These are phyloP conservation scores for Holotrichia oblita DNA, from an alignment of 1,140 invertebrate genomes.

Conservation along the genomic window DNA sequence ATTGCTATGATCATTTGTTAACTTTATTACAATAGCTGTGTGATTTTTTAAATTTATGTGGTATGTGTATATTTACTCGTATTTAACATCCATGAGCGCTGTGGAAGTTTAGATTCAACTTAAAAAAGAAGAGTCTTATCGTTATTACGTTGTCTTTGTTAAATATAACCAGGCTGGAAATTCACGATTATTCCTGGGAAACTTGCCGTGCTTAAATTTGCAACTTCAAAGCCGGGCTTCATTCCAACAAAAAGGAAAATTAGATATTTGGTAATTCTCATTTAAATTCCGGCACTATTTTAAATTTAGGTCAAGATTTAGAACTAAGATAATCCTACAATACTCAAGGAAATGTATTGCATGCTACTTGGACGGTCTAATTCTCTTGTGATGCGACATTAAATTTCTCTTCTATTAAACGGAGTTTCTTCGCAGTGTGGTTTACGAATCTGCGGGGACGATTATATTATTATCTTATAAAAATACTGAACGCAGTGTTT, in stretches of 20 bases:
- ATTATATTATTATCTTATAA: too few species aligned
- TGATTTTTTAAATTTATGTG: too few species aligned
- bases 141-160: too few species aligned
- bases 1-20: too few species aligned
- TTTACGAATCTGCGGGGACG: too few species aligned
- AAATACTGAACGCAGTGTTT: too few species aligned
- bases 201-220: neutral
- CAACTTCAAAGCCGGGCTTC: neutral
- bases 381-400: neutral
- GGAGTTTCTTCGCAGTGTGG: too few species aligned
- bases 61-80: too few species aligned
- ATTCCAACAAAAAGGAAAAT: neutral
- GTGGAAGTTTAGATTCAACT: too few species aligned
- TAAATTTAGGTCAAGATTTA: slow-evolving; percentile 17
- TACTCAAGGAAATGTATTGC: neutral
- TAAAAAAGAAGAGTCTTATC: too few species aligned
- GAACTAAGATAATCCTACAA: neutral
- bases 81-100: too few species aligned
- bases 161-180: neutral
- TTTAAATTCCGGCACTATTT: slow-evolving; percentile 12
- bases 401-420: neutral
- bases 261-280: neutral
- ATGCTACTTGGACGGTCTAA: neutral
- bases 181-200: neutral
- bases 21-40: too few species aligned